Evolutionary conservation across 1,140 invertebrate species (phyloP), one percentile per base, ranked within the genome.

Genomic region (Pseudomyrmex gracilis): DNA sequence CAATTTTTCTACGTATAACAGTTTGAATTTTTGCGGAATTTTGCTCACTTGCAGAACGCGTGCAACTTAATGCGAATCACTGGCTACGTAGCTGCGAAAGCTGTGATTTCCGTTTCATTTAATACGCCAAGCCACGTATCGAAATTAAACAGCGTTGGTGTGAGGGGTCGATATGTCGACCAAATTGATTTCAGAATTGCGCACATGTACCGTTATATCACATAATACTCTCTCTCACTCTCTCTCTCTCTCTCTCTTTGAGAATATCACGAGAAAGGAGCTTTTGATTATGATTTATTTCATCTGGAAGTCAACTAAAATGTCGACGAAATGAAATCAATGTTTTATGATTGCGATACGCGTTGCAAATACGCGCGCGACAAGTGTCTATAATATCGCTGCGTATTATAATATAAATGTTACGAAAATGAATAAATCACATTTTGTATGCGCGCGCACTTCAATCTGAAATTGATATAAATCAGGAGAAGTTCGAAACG

Each of bases 101-200:
- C 51, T 84, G 60, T 77, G 53, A 78, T 84, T 77, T 84, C 20
- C 63, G 55, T 67, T 78, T 84, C 45, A 61, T 84, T 84, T 78
- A 84, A 84, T 68, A 84, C 47, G n/a, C 3, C 17, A 43, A 78
- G 68, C 43, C 47, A 67, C 22, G 17, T 63, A 45, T 34, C 74
- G 22, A 74, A 63, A 74, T 82, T 84, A 13, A 49, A 47, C 20
- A 22, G 43, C 15, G 34, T n/a, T 61, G 68, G 77, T 78, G 60
- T 78, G 60, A 84, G 57, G 60, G 57, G 60, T 73, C 43, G 20
- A 83, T 76, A 78, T 60, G 63, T 57, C 82, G 17, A 22, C 10
- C 20, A 60, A 78, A 83, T 77, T 66, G 22, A 78, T 84, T 84
- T 58, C 17, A 17, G 13, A 13, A 34, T 47, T 17, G 20, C 22